These are phyloP conservation scores for Picathartes gymnocephalus DNA, from an alignment of 2,113 vertebrate genomes.

Conservation along the genomic window DNA sequence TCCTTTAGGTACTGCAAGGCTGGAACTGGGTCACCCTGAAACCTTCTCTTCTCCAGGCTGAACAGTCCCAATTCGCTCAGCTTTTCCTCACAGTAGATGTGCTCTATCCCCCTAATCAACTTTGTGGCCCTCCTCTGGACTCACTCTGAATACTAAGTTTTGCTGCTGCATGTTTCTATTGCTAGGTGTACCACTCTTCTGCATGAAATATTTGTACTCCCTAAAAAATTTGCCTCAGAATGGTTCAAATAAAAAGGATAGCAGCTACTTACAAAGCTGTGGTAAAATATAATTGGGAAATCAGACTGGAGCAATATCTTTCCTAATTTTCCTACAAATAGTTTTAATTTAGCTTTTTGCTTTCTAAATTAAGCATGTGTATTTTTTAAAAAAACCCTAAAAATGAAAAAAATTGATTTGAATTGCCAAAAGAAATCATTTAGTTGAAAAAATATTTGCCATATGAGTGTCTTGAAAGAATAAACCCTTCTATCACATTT, in stretches of 20 bases:
- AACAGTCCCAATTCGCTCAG: not conserved
- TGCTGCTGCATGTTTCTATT: not conserved
- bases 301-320: not conserved
- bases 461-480: not conserved
- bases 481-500: not conserved
- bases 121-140: not conserved
- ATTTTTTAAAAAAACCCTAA: not conserved
- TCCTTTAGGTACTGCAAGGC: not conserved
- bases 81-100: not conserved
- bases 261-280: not conserved
- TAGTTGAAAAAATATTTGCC: not conserved
- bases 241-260: not conserved
- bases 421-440: not conserved
- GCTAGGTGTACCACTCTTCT: not conserved
- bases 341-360: not conserved
- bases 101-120: not conserved
- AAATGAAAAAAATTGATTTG: not conserved
- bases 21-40: not conserved
- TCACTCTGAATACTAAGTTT: not conserved
- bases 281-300: not conserved
- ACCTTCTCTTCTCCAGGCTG: not conserved
- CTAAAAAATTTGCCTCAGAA: not conserved
- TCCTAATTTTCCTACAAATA: not conserved
- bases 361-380: not conserved
- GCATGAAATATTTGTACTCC: not conserved